Base-by-base conservation (phyloP, 2,888 invertebrate genomes). In the Aporophyla nigra region DNA sequence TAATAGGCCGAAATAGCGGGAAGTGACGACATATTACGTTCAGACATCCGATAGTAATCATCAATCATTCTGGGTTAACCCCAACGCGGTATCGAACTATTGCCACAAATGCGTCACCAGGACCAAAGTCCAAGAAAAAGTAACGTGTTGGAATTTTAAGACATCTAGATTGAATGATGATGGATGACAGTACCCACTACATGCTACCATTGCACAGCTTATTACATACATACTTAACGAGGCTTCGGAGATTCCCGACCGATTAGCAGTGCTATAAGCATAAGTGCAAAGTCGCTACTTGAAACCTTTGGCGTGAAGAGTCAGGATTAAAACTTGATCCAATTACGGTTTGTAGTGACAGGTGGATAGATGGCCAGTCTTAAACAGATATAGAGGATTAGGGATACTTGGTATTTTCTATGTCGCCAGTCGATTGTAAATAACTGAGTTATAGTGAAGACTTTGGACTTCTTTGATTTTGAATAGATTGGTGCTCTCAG, bases 141-240 rank as follows among this genome's bases (percentile, higher is more conserved):
- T 43, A 70, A 74, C 86, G 83, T 83, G 86, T 69, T 40, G 78
- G 83, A 85, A 85, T 83, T 85, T 77, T 33, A 71, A 82, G 54
- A 63, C 24, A 78, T 78, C 83, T 65, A 71, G 71, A 83, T 78
- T 78, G 83, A 83, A 83, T 71, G 63, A 86, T 71, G 33, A 33
- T 33, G 33, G 3, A 33, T 33, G 86, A 71, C 59, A 46, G 12
- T 43, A 61, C 19, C 43, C 43, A 67, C 12, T n/a, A 56, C 27
- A 51, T 67, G 72, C 51, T 62, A 63, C 66, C 24, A 77, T 77
- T 83, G 83, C 51, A 33, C 24, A 21, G 49, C 27, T 58, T 76
- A 70, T 40, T 40, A 46, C 67, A 27, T 27, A 54, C 83, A 70
- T 85, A 78, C 53, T 61, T 58, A 78, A 86, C 69, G 59, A 68